phyloP scores from a whole-genome alignment of 2,113 vertebrate genomes.

The Aplodontia rufa region DNA sequence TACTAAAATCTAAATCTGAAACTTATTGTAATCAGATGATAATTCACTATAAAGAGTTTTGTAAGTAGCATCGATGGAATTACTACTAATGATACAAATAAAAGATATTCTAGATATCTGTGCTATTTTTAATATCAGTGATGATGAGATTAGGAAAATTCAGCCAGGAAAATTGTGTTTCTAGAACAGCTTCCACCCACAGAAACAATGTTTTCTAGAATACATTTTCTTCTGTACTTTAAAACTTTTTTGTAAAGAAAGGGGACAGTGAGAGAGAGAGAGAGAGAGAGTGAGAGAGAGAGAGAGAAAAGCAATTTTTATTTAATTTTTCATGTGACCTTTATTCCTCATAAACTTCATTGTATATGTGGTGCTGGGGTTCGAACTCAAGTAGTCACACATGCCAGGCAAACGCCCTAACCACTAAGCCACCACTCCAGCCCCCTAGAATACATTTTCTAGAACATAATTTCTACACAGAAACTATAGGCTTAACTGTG shows the following conservation, averaged over 20 bases:
- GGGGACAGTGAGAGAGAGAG: too few species aligned
- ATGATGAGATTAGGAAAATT: background rate
- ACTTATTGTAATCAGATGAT: constrained; percentile 19
- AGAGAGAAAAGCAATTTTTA: too few species aligned
- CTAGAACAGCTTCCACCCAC: background rate
- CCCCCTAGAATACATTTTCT: background rate
- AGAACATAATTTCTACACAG: background rate
- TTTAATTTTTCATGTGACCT: too few species aligned
- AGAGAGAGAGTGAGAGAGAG: too few species aligned
- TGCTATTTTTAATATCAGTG: background rate
- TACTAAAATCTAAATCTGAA: background rate
- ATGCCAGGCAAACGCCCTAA: too few species aligned
- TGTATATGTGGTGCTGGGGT: too few species aligned
- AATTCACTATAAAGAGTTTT: background rate
- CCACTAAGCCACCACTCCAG: too few species aligned
- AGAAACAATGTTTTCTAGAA: background rate
- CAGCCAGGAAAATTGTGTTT: background rate
- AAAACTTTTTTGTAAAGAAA: too few species aligned
- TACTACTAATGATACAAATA: background rate
- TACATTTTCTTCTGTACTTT: background rate
- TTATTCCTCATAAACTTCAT: too few species aligned
- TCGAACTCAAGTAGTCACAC: too few species aligned
- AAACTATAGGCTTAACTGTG: background rate
- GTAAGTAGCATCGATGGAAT: background rate
- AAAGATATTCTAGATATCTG: background rate